Evolutionary conservation across 2,113 vertebrate genomes (phyloP).

Genomic region (Callithrix jacchus): DNA sequence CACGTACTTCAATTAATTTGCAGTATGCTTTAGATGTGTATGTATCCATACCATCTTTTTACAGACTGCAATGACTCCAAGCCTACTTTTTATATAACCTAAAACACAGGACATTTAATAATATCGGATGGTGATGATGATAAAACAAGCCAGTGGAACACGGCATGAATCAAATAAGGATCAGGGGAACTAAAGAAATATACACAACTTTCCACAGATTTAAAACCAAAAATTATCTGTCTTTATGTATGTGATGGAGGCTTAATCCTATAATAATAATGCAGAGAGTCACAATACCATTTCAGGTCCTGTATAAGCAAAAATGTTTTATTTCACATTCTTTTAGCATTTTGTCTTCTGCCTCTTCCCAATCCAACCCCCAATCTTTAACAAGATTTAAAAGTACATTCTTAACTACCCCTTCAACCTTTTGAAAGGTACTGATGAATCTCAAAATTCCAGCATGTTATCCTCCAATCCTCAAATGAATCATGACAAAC

Average conservation of each 20-base stretch:
- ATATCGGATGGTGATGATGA: conserved; percentile 73
- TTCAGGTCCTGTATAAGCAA: not conserved
- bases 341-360: not conserved
- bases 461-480: not conserved
- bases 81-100: not conserved
- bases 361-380: not conserved
- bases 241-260: not conserved
- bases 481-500: not conserved
- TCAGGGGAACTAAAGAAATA: not conserved
- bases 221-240: conserved; percentile 6
- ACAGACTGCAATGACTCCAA: not conserved
- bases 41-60: not conserved
- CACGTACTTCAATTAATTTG: not conserved
- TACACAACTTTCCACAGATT: not conserved
- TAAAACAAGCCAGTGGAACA: conserved; percentile 45
- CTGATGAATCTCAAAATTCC: not conserved
- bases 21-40: not conserved
- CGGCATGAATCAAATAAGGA: not conserved
- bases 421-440: not conserved
- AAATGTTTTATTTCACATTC: not conserved
- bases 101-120: conserved; percentile 31
- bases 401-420: not conserved
- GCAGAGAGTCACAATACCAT: not conserved
- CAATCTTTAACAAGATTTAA: not conserved
- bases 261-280: not conserved